Percentiles rank a stretch among this genome's conserved stretches.
phyloP scores from a whole-genome alignment of 2,888 invertebrate genomes.

The Malachius bipustulatus region DNA sequence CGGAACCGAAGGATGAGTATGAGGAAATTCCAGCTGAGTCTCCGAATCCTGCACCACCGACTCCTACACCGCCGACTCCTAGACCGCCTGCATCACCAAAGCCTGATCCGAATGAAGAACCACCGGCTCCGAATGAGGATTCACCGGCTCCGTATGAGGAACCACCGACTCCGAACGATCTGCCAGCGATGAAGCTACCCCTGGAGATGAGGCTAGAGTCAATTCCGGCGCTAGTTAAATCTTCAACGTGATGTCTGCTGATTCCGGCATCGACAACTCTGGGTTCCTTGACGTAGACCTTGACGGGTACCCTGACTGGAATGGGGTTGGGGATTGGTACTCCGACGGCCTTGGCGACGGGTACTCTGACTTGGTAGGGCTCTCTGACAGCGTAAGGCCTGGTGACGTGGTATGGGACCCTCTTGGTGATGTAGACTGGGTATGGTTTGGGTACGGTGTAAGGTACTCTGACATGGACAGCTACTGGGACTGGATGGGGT shows the following conservation, averaged over 20 bases:
- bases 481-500: constrained; percentile 22
- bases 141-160: not conserved
- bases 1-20: not conserved
- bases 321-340: constrained; percentile 25
- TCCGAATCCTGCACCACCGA: not conserved
- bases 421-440: constrained; percentile 23
- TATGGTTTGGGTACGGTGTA: constrained; percentile 29
- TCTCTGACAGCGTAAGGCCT: constrained; percentile 18
- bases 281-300: constrained; percentile 19
- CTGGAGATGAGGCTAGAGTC: not conserved
- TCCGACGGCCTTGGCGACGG: constrained; percentile 28
- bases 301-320: constrained; percentile 27
- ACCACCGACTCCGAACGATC: not conserved
- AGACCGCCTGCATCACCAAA: not conserved
- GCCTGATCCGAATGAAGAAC: not conserved
- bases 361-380: constrained; percentile 23
- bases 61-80: not conserved
- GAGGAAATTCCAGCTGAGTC: not conserved
- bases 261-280: constrained; percentile 4
- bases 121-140: not conserved
- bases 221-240: not conserved
- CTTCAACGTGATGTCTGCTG: not conserved
- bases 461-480: constrained; percentile 23
- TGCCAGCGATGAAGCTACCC: too few relatives aligned
- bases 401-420: constrained; percentile 20